These are phyloP conservation scores for Pleuronectes platessa DNA, from an alignment of 2,113 vertebrate genomes.

Conservation along the genomic window DNA sequence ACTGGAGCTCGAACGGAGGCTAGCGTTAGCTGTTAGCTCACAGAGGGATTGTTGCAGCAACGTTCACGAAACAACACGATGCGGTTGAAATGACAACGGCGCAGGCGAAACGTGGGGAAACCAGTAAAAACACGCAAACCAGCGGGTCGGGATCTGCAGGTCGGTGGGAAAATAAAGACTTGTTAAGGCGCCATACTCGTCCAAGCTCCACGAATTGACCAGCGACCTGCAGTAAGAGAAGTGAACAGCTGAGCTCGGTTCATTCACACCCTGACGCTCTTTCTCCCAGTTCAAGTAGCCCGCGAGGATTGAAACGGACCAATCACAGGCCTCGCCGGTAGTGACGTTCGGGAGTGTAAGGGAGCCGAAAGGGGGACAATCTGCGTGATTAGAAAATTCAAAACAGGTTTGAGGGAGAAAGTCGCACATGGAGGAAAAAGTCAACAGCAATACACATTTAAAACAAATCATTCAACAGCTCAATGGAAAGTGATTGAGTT, in stretches of 20 bases:
- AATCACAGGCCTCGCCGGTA: slow-evolving; percentile 73
- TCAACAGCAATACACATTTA: not conserved
- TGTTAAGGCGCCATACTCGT: slow-evolving; percentile 37
- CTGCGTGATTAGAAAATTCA: slow-evolving; percentile 61
- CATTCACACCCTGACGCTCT: slow-evolving; percentile 5
- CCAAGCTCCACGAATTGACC: not conserved
- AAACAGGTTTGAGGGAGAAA: slow-evolving; percentile 46
- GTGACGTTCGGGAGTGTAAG: slow-evolving; percentile 58
- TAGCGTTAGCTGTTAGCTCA: slow-evolving; percentile 17
- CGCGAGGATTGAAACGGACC: slow-evolving; percentile 97
- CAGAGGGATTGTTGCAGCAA: not conserved
- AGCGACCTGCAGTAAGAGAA: slow-evolving; percentile 39
- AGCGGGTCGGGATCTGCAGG: not conserved
- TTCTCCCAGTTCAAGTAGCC: slow-evolving; percentile 92
- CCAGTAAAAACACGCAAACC: not conserved
- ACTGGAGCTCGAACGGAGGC: not conserved
- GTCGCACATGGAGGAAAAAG: not conserved
- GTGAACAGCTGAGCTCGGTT: slow-evolving; percentile 1
- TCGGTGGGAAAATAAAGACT: not conserved
- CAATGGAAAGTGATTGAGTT: not conserved
- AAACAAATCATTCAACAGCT: not conserved
- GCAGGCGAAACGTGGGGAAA: not conserved
- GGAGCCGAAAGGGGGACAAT: slow-evolving; percentile 34
- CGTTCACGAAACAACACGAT: slow-evolving; percentile 26
- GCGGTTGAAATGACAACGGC: slow-evolving; percentile 60